A percentile compares a stretch with the other conserved stretches of the same genome.
These are phyloP conservation scores for Macaria liturata DNA, from an alignment of 2,888 invertebrate genomes.

Conservation along the genomic window DNA sequence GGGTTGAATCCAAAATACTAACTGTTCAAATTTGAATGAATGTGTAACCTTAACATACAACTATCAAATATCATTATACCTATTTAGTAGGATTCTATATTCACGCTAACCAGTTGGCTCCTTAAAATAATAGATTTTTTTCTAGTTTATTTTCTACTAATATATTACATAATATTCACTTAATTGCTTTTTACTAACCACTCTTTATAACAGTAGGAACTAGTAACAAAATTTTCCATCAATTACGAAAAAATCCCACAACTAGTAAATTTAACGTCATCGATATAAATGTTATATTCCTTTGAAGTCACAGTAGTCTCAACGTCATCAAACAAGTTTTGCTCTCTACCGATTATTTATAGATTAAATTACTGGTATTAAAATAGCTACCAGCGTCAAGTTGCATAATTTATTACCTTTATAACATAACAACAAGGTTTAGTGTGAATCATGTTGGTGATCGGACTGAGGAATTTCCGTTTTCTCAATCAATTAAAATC, in stretches of 20 bases:
- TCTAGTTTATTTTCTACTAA: no score
- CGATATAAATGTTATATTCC: slow-evolving; percentile 36
- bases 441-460: slow-evolving; percentile 23
- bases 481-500: slow-evolving; percentile 3
- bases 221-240: slow-evolving; percentile 17
- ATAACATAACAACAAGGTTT: slow-evolving; percentile 19
- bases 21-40: no score
- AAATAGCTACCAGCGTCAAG: slow-evolving; percentile 20
- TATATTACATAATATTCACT: no score
- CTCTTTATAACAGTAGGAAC: no score
- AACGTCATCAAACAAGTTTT: slow-evolving; percentile 33
- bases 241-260: slow-evolving; percentile 21
- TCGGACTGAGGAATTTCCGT: slow-evolving; percentile 11
- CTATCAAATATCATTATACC: no score
- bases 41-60: no score
- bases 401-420: slow-evolving; percentile 16
- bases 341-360: slow-evolving; percentile 29
- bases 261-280: slow-evolving; percentile 31
- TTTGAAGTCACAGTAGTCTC: slow-evolving; percentile 26
- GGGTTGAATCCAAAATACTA: no score
- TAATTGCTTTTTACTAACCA: no score
- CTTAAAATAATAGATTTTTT: no score
- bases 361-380: slow-evolving; percentile 25
- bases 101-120: no score
- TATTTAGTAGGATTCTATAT: no score